Base-by-base conservation (phyloP, 1,140 invertebrate genomes). In the Ladona fulva region DNA sequence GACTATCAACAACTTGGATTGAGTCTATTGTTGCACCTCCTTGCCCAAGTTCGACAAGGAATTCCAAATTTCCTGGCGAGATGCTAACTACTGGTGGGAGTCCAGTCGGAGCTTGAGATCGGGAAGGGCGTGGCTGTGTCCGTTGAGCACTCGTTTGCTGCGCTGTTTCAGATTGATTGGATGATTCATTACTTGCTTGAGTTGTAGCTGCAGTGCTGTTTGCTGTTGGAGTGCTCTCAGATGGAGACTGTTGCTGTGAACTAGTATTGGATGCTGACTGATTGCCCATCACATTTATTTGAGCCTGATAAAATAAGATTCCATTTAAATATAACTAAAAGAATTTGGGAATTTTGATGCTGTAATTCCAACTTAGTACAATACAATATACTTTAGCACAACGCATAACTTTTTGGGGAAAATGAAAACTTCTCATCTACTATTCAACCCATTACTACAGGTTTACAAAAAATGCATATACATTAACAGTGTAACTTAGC, bases 11-110 rank as follows among this genome's bases (percentile, higher is more conserved):
- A 74, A 83, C 80, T 77, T 88, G 85, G 22, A 88, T 82, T 80
- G 87, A 88, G 82, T 90, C 89, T 78, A 89, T 88, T 22, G 87
- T 88, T 80, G 89, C 87, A 80, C 87, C 86, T 81, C 89, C 87
- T 24, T 91, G 90, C 14, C 88, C 90, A 66, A 92, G 87, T 84
- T 92, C 90, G 89, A 92, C 91, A 75, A 92, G 87, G 22, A 92
- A 87, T 80, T 91, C 88, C 19, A 91, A 87, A 81, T 87, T 88
- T 75, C 86, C 83, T 77, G 84, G 83, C 78, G 82, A 25, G 66
- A 80, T 77, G 66, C 75, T 77, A 29, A 78, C 59, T 12, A 80
- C 52, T 12, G 52, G 52, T 77, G 22, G 73, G 66, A 22, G 24
- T 12, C 59, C 44, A 24, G 59, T 66, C 37, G 83, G 81, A 75